Percentiles rank a stretch among this genome's conserved stretches.
Conservation (phyloP, 2,797 vertebrate species). For the Spondyliosoma cantharus region DNA sequence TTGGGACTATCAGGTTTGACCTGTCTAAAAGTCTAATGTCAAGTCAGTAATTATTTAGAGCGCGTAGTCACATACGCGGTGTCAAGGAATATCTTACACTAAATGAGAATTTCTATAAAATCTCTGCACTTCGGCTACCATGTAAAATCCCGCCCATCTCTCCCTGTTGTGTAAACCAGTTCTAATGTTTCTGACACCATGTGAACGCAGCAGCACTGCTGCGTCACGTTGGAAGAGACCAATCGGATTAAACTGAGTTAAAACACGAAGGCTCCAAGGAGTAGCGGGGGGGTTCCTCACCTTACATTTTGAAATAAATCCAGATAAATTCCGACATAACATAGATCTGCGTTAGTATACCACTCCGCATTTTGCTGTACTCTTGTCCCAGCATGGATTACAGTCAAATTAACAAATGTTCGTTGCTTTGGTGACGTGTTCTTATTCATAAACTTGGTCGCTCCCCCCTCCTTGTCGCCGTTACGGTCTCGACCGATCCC, state of each 20-base stretch:
- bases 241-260: constrained; percentile 82
- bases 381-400: rapidly evolving
- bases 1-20: neutral
- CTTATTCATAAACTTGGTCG: neutral
- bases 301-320: neutral
- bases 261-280: constrained; percentile 61
- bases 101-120: neutral
- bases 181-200: constrained; percentile 43
- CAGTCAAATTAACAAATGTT: rapidly evolving
- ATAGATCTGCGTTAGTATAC: rapidly evolving
- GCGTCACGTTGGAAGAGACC: constrained; percentile 79
- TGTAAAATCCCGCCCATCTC: neutral
- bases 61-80: neutral
- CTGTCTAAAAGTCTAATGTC: neutral
- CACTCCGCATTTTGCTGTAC: rapidly evolving
- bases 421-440: neutral
- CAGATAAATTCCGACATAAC: rapidly evolving
- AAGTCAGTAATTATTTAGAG: neutral
- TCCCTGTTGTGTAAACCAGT: constrained; percentile 26
- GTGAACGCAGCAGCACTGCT: constrained; percentile 60
- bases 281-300: constrained; percentile 18
- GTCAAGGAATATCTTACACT: rapidly evolving
- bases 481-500: constrained; percentile 64
- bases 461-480: constrained; percentile 31
- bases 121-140: rapidly evolving